Percentiles rank a stretch among this genome's conserved stretches.
Evolutionary conservation across 2,888 invertebrate genomes (phyloP).

Genomic region (Macroteleia sp.): DNA sequence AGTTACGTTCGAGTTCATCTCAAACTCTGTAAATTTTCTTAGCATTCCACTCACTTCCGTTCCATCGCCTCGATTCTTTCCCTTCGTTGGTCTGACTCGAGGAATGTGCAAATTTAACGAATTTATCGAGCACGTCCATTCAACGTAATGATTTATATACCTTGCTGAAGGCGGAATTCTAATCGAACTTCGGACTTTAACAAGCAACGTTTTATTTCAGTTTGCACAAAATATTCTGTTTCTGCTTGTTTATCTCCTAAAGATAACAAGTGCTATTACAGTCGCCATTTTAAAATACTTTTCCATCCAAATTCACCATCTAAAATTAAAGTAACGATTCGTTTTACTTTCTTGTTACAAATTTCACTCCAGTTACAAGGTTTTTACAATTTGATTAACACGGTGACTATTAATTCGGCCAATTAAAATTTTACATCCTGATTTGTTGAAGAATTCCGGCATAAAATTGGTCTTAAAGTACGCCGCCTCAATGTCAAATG

Average conservation of each 20-base stretch:
- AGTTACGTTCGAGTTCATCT: slow-evolving; percentile 53
- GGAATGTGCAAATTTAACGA: slow-evolving; percentile 58
- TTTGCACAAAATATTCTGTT: neutral
- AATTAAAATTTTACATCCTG: no score
- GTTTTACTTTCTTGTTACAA: no score
- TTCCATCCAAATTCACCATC: no score
- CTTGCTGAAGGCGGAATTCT: slow-evolving; percentile 35
- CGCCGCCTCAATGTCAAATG: slow-evolving; percentile 42
- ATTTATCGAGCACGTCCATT: slow-evolving; percentile 59
- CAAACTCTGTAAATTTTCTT: slow-evolving; percentile 47
- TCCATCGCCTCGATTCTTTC: slow-evolving; percentile 5
- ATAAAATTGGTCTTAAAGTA: slow-evolving; percentile 38
- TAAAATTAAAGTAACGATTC: no score
- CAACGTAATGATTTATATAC: slow-evolving; percentile 54
- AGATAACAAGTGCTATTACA: no score
- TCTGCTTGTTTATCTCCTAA: no score
- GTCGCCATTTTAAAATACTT: no score
- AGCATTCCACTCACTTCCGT: slow-evolving; percentile 29
- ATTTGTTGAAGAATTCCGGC: slow-evolving; percentile 25
- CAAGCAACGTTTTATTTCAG: slow-evolving; percentile 40
- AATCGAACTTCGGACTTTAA: slow-evolving; percentile 46
- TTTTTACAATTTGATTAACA: no score
- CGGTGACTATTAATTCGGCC: no score
- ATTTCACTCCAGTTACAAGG: no score
- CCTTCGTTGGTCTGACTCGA: slow-evolving; percentile 4